Evolutionary conservation across 2,888 invertebrate genomes (phyloP).

Genomic region (Phania funesta): DNA sequence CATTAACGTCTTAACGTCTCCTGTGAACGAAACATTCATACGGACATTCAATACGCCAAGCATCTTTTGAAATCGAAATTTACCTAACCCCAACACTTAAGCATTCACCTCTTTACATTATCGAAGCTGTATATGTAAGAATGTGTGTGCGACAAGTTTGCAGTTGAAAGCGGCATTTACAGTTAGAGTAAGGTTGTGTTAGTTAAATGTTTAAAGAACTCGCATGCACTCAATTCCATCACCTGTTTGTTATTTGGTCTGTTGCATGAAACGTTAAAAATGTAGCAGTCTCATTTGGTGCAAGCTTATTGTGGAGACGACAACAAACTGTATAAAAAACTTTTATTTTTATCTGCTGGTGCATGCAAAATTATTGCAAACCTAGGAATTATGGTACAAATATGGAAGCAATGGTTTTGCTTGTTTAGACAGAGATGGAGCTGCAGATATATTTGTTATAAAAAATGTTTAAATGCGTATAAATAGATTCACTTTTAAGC

Average conservation of each 20-base stretch:
- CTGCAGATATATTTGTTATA: background rate
- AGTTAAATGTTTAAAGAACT: conserved; percentile 54
- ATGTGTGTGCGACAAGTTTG: background rate
- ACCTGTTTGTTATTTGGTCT: conserved; percentile 36
- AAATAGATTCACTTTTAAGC: conserved; percentile 53
- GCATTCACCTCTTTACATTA: background rate
- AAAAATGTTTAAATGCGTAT: conserved; percentile 4
- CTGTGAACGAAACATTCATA: too few species aligned
- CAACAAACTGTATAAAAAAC: conserved; percentile 1
- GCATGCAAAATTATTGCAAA: conserved; percentile 48
- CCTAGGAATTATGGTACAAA: conserved; percentile 34
- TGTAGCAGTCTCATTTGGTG: conserved; percentile 7
- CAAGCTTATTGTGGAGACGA: background rate
- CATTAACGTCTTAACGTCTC: background rate
- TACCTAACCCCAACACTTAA: conserved; percentile 28
- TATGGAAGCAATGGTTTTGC: conserved; percentile 1
- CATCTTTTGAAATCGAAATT: conserved; percentile 46
- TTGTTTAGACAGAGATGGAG: too few species aligned
- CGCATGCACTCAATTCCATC: conserved; percentile 52
- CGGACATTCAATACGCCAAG: too few species aligned
- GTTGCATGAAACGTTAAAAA: conserved; percentile 7
- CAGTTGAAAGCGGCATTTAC: conserved; percentile 37
- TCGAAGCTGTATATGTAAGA: background rate
- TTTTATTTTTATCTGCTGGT: background rate
- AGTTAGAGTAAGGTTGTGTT: conserved; percentile 48